A percentile compares a stretch with the other conserved stretches of the same genome.
Conservation (phyloP, 1,140 invertebrate species). For the Proctacanthus coquilletti region DNA sequence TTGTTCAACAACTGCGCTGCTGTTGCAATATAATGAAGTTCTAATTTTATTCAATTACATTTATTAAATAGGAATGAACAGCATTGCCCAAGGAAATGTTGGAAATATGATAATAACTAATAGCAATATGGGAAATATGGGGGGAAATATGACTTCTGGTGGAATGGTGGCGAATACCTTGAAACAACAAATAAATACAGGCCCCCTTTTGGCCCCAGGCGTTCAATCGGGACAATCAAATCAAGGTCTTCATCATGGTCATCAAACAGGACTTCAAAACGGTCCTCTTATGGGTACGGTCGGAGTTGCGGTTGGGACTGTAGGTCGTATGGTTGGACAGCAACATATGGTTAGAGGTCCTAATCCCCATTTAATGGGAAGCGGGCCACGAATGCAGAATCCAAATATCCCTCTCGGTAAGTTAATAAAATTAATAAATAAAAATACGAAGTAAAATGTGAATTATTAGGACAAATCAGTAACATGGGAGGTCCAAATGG, state of each 20-base stretch:
- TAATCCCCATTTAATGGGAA: slow-evolving; percentile 18
- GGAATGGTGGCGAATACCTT: slow-evolving; percentile 48
- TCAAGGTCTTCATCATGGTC: slow-evolving; percentile 30
- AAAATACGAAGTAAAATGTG: no score
- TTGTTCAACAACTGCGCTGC: no score
- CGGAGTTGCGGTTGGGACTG: slow-evolving; percentile 6
- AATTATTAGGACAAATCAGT: slow-evolving; percentile 27
- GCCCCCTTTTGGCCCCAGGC: slow-evolving; percentile 35
- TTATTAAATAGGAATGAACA: slow-evolving; percentile 39
- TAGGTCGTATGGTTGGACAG: slow-evolving; percentile 39
- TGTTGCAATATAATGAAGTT: no score
- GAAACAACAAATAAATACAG: slow-evolving; percentile 46
- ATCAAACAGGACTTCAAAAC: slow-evolving; percentile 40
- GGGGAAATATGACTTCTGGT: slow-evolving; percentile 39
- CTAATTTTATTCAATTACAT: not conserved
- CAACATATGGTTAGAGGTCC: slow-evolving; percentile 29
- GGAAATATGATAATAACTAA: slow-evolving; percentile 55
- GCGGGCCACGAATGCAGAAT: slow-evolving; percentile 30
- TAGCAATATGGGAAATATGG: slow-evolving; percentile 47
- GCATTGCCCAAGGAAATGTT: slow-evolving; percentile 36
- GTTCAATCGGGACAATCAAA: slow-evolving; percentile 11
- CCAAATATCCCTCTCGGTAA: slow-evolving; percentile 29
- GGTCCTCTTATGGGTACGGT: slow-evolving; percentile 51
- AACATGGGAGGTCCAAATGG: slow-evolving; percentile 17
- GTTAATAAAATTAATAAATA: no score